Evolutionary conservation across 2,113 vertebrate species (phyloP), one percentile per base, ranked within the genome.

Genomic region (Ellobius talpinus): DNA sequence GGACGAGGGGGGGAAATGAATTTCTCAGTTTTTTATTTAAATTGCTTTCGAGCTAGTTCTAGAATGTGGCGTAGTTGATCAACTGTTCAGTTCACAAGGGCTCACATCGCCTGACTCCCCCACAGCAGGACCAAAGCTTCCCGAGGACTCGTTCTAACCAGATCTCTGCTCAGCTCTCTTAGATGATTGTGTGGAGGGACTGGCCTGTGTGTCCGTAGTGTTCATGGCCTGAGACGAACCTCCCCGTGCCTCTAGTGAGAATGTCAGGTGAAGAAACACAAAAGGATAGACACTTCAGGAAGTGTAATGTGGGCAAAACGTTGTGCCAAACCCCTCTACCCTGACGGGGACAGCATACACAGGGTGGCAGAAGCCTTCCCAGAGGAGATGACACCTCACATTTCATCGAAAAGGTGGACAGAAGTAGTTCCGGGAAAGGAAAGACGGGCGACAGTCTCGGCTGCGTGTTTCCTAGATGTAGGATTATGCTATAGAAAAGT

Each of bases 21-120:
- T 94, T 96, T 93, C 88, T 97, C 65, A 33, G 95, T 91, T 96
- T 94, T 76, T 87, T n/a, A 97, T 96, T 96, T 74, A 97, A 98
- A 97, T 97, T 84, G 89, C 78, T 96, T 97, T 87, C 13, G 66
- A 96, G 89, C 90, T 97, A 82, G 85, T 89, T 97, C 97, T 97
- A 97, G 94, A 97, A 96, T 89, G 81, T 70, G 82, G 68, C 87
- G 78, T 92, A 87, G 95, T 85, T 29, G 45, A 76, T 61, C 86
- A 89, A 84, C 77, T 82, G 79, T 88, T 58, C 5, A 1, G 90
- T 76, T 95, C 86, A 78, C 55, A 91, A 26, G 84, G n/a, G 63
- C 42, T 61, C 72, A 45, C 31, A 5, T 74, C 74, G 39, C 85
- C 65, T 65, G 4, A 4, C 45, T 74, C 92, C 87, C 93, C 79